Evolutionary conservation across 2,797 vertebrate species (phyloP), one percentile per base, ranked within the genome.

Genomic region (Hemitrygon akajei): DNA sequence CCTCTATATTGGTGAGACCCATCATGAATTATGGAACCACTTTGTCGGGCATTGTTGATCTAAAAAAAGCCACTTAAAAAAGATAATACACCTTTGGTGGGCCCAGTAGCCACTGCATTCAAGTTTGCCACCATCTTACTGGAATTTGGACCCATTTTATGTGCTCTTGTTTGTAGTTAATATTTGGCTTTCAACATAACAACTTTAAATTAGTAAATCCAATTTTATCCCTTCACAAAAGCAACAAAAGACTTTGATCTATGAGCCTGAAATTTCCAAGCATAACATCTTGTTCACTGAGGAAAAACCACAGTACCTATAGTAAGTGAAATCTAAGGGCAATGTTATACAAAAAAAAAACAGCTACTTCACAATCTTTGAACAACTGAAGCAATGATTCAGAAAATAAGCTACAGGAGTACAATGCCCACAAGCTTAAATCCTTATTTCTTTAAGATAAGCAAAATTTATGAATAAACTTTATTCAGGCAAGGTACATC

Each of bases 201-300:
- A n/a, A 34, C 76, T 93, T 76, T n/a, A 93, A 16, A 93, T 93
- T 76, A 93, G 40, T 93, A 76, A n/a, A 76, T 93, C 27, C 69
- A 93, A 58, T 75, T 92, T 92, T 69, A 47, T 18, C 27, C 40
- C 47, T 93, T 93, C 91, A 56, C 71, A 93, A 75, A 22, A 47
- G 5, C 14, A 30, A 76, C 40, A 75, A 93, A 93, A 30, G 40
- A 27, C 40, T 89, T 87, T 60, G 73, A 73, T 92, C 69, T 92
- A 14, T 47, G 40, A 92, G 40, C 11, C 89, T 71, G 89, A 92
- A 30, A 5, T 34, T 87, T 87, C 58, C 30, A n/a, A 63, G 58
- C 60, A 87, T 63, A 87, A 66, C 84, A 87, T 66, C 14, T n/a
- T 87, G 30, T 87, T 87, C 30, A 63, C 18, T 66, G 89, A 92